Evolutionary conservation across 2,797 vertebrate genomes (phyloP).

Genomic region (Platyrinchus mystaceus): DNA sequence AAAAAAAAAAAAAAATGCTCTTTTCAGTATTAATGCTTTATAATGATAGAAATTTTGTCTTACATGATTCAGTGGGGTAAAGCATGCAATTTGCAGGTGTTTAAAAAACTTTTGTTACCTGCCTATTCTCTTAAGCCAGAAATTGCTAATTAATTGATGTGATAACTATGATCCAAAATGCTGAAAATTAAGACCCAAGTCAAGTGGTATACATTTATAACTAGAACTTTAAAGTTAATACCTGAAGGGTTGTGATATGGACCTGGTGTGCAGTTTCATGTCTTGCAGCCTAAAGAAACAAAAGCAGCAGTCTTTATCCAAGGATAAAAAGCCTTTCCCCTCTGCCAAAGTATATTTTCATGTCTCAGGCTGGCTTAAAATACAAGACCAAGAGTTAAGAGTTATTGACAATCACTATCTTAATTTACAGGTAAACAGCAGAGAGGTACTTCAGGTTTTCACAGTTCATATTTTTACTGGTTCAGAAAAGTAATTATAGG

Average conservation of each 20-base stretch:
- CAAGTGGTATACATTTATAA: not conserved
- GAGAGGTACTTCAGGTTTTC: not conserved
- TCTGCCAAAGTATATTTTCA: not conserved
- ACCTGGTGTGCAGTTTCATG: constrained; percentile 80
- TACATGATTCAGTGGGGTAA: not conserved
- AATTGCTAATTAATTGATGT: not conserved
- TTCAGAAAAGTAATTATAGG: not conserved
- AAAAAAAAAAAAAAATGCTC: not conserved
- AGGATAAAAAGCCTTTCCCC: not conserved
- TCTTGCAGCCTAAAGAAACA: constrained; percentile 83
- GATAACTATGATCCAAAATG: not conserved
- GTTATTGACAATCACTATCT: not conserved
- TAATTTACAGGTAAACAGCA: not conserved
- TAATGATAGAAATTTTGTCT: not conserved
- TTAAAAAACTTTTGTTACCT: not conserved
- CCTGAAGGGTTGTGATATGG: constrained; percentile 86
- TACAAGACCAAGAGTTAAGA: not conserved
- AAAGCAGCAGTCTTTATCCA: not conserved
- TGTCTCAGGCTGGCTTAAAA: not conserved
- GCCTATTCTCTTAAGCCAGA: not conserved
- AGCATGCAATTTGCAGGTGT: not conserved
- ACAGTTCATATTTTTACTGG: not conserved
- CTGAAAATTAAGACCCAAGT: not conserved
- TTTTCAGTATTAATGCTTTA: not conserved
- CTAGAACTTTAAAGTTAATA: constrained; percentile 43